Evolutionary conservation across 2,888 invertebrate species (phyloP), one percentile per base, ranked within the genome.

Genomic region (Crematogaster levior): DNA sequence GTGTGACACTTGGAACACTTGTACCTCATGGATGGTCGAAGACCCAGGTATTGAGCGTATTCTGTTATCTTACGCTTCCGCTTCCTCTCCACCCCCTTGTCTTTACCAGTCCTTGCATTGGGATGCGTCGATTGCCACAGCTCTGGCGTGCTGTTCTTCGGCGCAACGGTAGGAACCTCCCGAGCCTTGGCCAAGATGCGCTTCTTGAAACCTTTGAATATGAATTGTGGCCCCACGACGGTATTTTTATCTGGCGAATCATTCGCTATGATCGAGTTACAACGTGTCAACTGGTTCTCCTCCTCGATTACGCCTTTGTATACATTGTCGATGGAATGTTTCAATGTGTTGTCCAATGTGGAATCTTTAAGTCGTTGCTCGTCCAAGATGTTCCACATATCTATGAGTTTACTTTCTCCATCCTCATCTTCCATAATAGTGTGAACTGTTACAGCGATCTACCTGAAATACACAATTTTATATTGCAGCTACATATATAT

Each of bases 1-100:
- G 96, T 96, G 60, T 90, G 87, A 94, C 97, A 97, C 93, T 97
- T 97, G 60, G 96, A 95, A 93, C 97, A 97, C 92, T 96, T 97
- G 92, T 96, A 96, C 94, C 97, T 96, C 6, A 89, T 83, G 15
- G 93, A 89, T 4, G 94, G 94, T 92, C 97, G 97, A 81, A 97
- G 94, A 18, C 97, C 97, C 89, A 97, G 95, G 93, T 97, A 97
- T 92, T 97, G 97, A 68, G 96, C 96, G 95, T 97, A 97, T 91
- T 97, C 97, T 66, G 94, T 92, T 84, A 94, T 94, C 82, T 93
- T 93, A n/a, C 72, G 77, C 80, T 90, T 92, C 43, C 88, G 88
- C 81, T 93, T 93, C 9, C 85, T 84, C 53, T 92, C 92, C 4
- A 75, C 65, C 56, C 81, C 85, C 46, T 87, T 90, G 0, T 88